These are phyloP conservation scores for Myrmecophaga tridactyla DNA, from an alignment of 2,113 vertebrate species.

Conservation along the genomic window DNA sequence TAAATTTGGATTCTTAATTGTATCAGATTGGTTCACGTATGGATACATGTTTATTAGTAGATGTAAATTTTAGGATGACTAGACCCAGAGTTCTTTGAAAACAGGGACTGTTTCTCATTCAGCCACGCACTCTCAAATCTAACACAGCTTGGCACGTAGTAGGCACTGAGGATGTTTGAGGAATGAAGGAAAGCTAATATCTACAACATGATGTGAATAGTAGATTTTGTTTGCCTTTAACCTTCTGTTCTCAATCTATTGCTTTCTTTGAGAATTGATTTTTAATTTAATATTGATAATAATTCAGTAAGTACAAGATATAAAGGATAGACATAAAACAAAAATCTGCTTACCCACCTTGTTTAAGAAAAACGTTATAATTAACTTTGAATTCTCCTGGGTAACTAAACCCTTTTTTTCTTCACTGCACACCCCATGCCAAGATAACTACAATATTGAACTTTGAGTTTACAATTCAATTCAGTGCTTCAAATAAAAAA, in stretches of 20 bases:
- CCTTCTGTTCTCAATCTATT: neutral
- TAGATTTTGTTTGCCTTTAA: neutral
- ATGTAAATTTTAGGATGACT: neutral
- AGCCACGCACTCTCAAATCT: neutral
- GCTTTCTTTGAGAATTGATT: constrained; percentile 17
- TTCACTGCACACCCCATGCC: neutral
- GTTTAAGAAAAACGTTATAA: constrained; percentile 24
- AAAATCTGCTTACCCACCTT: neutral
- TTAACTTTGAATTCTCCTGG: neutral
- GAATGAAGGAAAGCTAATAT: neutral
- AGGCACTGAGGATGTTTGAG: neutral
- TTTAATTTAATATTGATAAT: neutral
- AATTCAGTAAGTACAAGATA: neutral
- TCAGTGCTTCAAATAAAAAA: constrained; percentile 1
- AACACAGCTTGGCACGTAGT: neutral
- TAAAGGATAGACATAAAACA: neutral
- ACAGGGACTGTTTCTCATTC: neutral
- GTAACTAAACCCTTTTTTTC: neutral
- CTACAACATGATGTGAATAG: neutral
- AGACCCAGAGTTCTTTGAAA: neutral
- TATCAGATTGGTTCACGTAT: neutral
- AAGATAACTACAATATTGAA: neutral
- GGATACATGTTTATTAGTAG: neutral
- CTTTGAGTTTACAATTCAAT: neutral
- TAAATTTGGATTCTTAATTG: constrained; percentile 38